These are phyloP conservation scores for Gallinago undulata DNA, from an alignment of 2,113 vertebrate genomes.

Conservation along the genomic window DNA sequence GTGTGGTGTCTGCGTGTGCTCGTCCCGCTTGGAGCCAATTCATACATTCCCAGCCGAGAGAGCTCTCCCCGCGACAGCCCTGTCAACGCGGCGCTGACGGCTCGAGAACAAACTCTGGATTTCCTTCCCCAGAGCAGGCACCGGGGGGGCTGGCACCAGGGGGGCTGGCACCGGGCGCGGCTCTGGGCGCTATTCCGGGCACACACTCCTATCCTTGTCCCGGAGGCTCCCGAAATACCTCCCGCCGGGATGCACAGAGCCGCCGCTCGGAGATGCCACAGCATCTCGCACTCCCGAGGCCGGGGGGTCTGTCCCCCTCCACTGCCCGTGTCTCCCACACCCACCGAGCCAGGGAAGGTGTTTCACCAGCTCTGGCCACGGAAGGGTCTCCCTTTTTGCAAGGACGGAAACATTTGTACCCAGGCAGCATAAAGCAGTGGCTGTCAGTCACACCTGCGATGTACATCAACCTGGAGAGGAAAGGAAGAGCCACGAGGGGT, in stretches of 20 bases:
- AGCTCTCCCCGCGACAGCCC: neutral
- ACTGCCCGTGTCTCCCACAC: accelerated
- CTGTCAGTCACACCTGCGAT: neutral
- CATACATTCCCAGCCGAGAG: neutral
- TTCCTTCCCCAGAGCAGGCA: slow-evolving; percentile 8
- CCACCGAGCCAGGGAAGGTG: accelerated
- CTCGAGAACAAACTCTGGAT: slow-evolving; percentile 35
- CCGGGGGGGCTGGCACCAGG: neutral
- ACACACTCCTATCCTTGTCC: neutral
- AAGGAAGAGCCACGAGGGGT: neutral
- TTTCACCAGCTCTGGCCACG: neutral
- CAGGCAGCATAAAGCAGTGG: neutral
- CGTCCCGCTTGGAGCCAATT: neutral
- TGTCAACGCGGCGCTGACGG: slow-evolving; percentile 12
- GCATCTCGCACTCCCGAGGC: accelerated
- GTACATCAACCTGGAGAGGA: neutral
- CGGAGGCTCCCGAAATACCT: neutral
- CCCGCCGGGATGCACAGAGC: neutral
- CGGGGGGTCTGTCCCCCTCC: accelerated
- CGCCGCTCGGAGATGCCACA: neutral
- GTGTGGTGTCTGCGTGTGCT: neutral
- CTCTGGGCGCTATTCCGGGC: slow-evolving; percentile 28
- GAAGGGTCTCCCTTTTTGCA: neutral
- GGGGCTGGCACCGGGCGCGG: neutral
- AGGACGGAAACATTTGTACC: neutral